These are phyloP conservation scores for Pongo abelii DNA, from an alignment of 2,113 vertebrate species.

Conservation along the genomic window DNA sequence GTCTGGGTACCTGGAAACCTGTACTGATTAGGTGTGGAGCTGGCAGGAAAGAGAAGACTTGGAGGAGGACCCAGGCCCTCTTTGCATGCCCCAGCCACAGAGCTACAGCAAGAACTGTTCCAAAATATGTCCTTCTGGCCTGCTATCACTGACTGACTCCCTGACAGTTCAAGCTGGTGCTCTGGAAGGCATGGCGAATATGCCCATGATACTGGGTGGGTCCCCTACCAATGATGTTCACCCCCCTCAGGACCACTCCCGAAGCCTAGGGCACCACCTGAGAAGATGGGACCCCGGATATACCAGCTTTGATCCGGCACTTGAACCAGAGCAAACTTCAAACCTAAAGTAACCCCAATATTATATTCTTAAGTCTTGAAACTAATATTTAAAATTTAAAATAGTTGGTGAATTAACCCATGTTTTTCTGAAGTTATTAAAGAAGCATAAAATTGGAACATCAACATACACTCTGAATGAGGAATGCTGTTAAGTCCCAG, in stretches of 20 bases:
- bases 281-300: background rate
- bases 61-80: background rate
- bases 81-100: background rate
- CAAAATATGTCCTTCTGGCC: background rate
- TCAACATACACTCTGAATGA: background rate
- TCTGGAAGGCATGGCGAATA: background rate
- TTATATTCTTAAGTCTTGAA: background rate
- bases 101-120: background rate
- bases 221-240: background rate
- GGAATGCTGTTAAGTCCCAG: background rate
- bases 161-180: background rate
- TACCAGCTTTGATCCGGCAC: background rate
- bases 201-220: background rate
- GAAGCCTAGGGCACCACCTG: background rate
- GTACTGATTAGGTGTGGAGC: background rate
- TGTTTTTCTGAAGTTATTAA: conserved; percentile 55
- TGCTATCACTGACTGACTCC: background rate
- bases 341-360: background rate
- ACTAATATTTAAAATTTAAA: conserved; percentile 25
- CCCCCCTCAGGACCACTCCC: background rate
- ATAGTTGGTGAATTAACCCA: background rate
- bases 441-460: background rate
- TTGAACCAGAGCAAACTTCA: conserved; percentile 5
- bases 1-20: background rate
- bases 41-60: background rate